A percentile compares a stretch with the other conserved stretches of the same genome.
phyloP scores from a whole-genome alignment of 2,113 vertebrate species.

The Lanius ludovicianus region DNA sequence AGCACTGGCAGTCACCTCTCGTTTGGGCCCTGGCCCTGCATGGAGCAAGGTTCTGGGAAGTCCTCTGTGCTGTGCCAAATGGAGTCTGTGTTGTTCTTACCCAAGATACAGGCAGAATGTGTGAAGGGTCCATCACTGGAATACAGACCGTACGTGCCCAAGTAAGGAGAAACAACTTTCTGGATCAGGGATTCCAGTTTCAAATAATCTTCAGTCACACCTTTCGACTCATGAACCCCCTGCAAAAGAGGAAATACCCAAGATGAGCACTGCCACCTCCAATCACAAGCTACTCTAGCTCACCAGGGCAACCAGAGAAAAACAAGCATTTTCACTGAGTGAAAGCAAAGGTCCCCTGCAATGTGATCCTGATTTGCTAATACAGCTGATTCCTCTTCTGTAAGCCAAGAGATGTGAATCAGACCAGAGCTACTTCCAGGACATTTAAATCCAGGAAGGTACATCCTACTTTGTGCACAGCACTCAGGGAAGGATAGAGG shows the following conservation, averaged over 20 bases:
- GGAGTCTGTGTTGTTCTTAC: constrained; percentile 63
- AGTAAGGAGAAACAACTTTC: constrained; percentile 94
- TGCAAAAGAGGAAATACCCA: constrained; percentile 53
- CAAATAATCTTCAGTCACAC: constrained; percentile 89
- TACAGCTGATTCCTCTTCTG: neutral
- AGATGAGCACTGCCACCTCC: neutral
- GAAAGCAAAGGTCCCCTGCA: neutral
- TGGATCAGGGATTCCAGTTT: constrained; percentile 90
- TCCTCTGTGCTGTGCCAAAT: neutral
- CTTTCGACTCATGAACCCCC: constrained; percentile 93
- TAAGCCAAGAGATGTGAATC: neutral
- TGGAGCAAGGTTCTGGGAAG: neutral
- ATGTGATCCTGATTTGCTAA: neutral
- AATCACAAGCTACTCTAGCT: neutral
- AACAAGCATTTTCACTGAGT: neutral
- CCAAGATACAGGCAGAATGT: constrained; percentile 87
- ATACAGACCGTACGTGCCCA: constrained; percentile 89
- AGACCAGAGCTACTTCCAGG: neutral
- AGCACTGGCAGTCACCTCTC: neutral
- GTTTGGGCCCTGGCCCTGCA: too few species aligned
- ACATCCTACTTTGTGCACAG: neutral
- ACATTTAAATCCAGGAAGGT: neutral
- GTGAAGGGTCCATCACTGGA: constrained; percentile 81
- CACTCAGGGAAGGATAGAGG: neutral
- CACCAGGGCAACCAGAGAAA: neutral